Evolutionary conservation across 2,113 vertebrate genomes (phyloP), one percentile per base, ranked within the genome.

Genomic region (Archocentrus centrarchus): DNA sequence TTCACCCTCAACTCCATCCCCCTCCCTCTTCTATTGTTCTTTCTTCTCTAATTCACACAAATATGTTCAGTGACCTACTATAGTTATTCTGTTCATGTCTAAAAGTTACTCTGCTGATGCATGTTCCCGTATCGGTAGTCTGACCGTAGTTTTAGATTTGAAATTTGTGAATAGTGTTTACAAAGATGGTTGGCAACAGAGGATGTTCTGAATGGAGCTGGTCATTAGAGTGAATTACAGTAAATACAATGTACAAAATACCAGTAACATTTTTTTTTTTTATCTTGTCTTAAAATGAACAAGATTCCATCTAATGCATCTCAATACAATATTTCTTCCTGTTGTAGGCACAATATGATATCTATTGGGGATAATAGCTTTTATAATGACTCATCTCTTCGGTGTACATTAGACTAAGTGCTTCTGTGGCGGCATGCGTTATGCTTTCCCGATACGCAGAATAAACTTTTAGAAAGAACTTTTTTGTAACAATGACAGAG

Each of bases 11-110:
- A 60, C 75, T 55, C 63, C 44, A 50, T 0, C n/a, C 37, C 47
- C 27, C 63, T 55, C 44, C 58, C 62, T 32, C 55, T 59, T 41
- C 53, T 59, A 24, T 32, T 70, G 4, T 61, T 89, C 81, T 83
- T 58, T 81, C 58, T 70, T 82, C 24, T 81, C 59, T 80, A 10
- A 47, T 83, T 83, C 82, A 75, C 66, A 84, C 61, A 80, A 80
- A 84, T 78, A 53, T 88, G 80, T 84, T 83, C 75, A 86, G 39
- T 91, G 79, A 80, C 89, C 85, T 75, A 73, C 66, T 86, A 61
- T 68, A 86, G 77, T 82, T 81, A 41, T 75, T 86, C 73, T 47
- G 22, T 77, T 85, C 77, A 47, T 57, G 22, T 44, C 59, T 78
- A 80, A 88, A 82, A 82, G 82, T 80, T 18, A 41, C 35, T 88